These are phyloP conservation scores for Pelvicachromis taeniatus DNA, from an alignment of 2,113 vertebrate genomes.

Conservation along the genomic window DNA sequence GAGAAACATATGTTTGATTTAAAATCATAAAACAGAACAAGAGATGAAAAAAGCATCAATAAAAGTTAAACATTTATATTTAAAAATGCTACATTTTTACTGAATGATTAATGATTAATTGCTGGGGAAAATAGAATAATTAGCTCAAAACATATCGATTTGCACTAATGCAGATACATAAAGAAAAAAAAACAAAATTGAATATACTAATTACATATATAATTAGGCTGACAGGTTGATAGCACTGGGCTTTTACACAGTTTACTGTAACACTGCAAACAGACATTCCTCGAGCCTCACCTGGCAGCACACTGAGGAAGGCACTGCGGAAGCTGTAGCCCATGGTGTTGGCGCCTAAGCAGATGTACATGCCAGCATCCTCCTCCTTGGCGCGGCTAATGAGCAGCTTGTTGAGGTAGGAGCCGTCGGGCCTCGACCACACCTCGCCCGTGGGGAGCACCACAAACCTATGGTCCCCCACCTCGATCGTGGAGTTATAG, in stretches of 20 bases:
- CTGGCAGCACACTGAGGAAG: conserved; percentile 92
- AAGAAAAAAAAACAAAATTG: neutral
- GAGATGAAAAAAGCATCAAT: neutral
- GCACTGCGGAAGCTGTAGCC: conserved; percentile 98
- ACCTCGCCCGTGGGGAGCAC: conserved; percentile 96
- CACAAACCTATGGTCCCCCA: conserved; percentile 90
- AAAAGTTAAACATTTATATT: neutral
- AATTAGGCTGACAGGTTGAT: neutral
- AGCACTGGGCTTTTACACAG: neutral
- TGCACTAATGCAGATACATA: neutral
- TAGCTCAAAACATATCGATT: neutral
- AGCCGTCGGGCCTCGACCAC: conserved; percentile 94
- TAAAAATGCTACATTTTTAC: neutral
- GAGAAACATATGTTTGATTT: neutral
- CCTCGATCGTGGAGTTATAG: conserved; percentile 95
- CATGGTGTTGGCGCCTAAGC: conserved; percentile 97
- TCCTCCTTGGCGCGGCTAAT: conserved; percentile 92
- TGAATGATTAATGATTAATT: neutral
- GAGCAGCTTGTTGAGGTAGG: conserved; percentile 98
- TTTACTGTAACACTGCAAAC: neutral
- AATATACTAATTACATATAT: no score
- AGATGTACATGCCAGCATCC: conserved; percentile 97
- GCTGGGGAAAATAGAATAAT: neutral
- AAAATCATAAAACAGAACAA: neutral
- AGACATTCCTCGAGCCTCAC: conserved; percentile 62